Base-by-base conservation (phyloP, 2,113 vertebrate genomes). In the Chaetodon trifascialis region DNA sequence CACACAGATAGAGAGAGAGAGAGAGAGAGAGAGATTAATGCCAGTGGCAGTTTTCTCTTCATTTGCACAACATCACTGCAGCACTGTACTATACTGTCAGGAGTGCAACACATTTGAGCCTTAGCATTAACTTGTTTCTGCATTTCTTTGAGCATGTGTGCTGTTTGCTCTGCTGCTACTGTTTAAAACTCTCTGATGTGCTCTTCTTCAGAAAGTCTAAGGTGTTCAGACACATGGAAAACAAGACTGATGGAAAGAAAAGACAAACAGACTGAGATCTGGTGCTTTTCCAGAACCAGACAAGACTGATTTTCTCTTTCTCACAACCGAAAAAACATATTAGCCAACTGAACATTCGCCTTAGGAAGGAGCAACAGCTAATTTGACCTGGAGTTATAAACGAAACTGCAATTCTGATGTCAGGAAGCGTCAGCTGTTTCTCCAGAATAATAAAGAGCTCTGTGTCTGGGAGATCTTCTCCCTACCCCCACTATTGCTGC, bases 361-460 rank as follows among this genome's bases (percentile, higher is more conserved):
- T 65, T 0, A 36, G 63, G 72, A 17, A 25, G 30, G 30, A 30
- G 47, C 5, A 73, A n/a, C 40, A 30, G 54, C 65, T 19, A 49
- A 52, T 17, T 30, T 64, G 60, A 66, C 60, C 64, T 25, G 0
- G 2, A 73, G 30, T 15, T 67, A 23, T n/a, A 47, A 19, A 42
- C 0, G 36, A 58, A 68, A 63, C 25, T 12, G 51, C 2, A 44
- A 40, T n/a, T 66, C 30, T 44, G 11, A 44, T 84, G 68, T 69
- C 58, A 47, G 30, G 70, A 59, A 25, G 14, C 2, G 2, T 76
- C 70, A 63, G 79, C 77, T 85, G 79, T 75, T 87, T 72, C 36
- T 59, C n/a, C 38, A 30, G 52, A 72, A 78, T 51, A 73, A 81
- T 69, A 62, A 64, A 25, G 62, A 69, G 71, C 63, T 69, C 54